phyloP scores from a whole-genome alignment of 2,113 vertebrate species.

The Columbina picui region DNA sequence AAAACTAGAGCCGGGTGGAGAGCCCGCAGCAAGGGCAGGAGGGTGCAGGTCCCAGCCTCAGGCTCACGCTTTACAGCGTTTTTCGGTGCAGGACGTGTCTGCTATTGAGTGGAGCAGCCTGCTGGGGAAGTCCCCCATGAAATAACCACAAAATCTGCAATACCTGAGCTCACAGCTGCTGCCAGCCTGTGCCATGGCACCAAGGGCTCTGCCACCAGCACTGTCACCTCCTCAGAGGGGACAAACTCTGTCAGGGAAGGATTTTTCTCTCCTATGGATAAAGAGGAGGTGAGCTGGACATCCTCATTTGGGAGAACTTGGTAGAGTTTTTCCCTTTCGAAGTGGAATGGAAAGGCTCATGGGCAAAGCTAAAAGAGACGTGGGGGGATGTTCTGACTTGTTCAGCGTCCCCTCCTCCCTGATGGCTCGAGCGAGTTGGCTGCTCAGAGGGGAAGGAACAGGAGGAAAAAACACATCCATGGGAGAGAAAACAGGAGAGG shows the following conservation, averaged over 20 bases:
- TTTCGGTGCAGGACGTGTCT: neutral
- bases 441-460: neutral
- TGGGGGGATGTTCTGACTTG: neutral
- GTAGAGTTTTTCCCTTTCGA: neutral
- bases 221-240: neutral
- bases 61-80: rapidly evolving
- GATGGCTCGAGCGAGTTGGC: neutral
- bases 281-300: neutral
- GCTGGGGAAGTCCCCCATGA: neutral
- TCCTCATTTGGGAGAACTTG: neutral
- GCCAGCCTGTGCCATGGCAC: neutral
- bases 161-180: neutral
- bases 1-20: neutral
- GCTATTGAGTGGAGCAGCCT: neutral
- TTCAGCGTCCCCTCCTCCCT: neutral
- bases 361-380: neutral
- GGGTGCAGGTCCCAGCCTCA: neutral
- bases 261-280: neutral
- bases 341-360: neutral
- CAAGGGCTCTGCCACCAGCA: neutral
- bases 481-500: neutral
- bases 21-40: neutral
- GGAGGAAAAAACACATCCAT: neutral
- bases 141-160: neutral
- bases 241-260: neutral